Conservation (phyloP, 2,888 invertebrate species). For the Chrysopilus asiliformis region DNA sequence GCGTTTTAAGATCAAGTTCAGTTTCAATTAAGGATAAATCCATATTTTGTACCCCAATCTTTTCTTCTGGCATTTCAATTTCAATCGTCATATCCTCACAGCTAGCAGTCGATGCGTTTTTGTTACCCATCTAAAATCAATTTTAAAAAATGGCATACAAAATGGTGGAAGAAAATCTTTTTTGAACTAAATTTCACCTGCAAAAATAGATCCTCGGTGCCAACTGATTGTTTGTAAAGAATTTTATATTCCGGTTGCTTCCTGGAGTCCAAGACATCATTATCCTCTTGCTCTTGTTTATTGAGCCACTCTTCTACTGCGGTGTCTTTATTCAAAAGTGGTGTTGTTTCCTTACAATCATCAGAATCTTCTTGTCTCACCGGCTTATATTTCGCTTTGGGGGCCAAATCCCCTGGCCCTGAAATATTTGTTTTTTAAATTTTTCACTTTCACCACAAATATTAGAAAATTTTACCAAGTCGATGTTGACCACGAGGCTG, state of each 20-base stretch:
- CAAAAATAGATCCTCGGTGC: slow-evolving; percentile 73
- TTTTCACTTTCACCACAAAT: background rate
- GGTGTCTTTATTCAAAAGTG: slow-evolving; percentile 12
- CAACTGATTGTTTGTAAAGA: slow-evolving; percentile 71
- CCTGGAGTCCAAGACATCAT: slow-evolving; percentile 45
- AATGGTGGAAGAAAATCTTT: slow-evolving; percentile 4
- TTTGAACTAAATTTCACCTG: slow-evolving; percentile 43
- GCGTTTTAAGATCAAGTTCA: slow-evolving; percentile 49
- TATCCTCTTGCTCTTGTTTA: slow-evolving; percentile 41
- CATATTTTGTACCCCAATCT: slow-evolving; percentile 48
- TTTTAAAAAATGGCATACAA: background rate
- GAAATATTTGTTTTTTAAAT: no score
- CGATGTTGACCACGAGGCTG: background rate
- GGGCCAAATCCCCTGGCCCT: slow-evolving; percentile 39
- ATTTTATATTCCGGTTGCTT: slow-evolving; percentile 62
- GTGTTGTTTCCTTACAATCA: no score
- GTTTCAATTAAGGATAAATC: slow-evolving; percentile 52
- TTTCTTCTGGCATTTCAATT: slow-evolving; percentile 63
- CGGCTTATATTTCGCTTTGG: slow-evolving; percentile 12
- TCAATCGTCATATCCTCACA: slow-evolving; percentile 79
- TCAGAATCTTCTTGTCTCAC: slow-evolving; percentile 8
- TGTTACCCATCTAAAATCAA: slow-evolving; percentile 56
- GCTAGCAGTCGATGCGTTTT: slow-evolving; percentile 63
- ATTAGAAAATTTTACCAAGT: background rate
- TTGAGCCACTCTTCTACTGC: slow-evolving; percentile 30